These are phyloP conservation scores for Stichodactyla helianthus DNA, from an alignment of 64 coral and sea anemone species.

Conservation along the genomic window DNA sequence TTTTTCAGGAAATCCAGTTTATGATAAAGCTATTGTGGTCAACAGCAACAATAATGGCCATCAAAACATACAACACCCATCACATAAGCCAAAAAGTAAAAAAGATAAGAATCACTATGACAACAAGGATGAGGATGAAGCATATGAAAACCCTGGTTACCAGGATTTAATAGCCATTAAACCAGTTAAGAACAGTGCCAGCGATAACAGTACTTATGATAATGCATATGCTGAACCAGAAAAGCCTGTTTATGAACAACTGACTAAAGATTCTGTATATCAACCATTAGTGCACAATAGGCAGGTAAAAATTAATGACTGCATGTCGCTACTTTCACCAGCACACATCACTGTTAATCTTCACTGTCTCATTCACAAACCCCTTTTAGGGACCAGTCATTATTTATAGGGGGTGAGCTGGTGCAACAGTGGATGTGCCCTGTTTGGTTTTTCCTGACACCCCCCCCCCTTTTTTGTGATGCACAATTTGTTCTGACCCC, in stretches of 20 bases:
- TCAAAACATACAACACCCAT: not conserved
- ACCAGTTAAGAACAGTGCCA: not conserved
- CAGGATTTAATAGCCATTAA: not conserved
- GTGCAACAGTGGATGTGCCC: too few relatives aligned
- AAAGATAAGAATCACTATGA: not conserved
- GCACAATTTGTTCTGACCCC: too few relatives aligned
- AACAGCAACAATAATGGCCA: not conserved
- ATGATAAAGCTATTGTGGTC: not conserved
- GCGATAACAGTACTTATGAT: not conserved
- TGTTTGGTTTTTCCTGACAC: too few relatives aligned
- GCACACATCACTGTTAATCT: not conserved
- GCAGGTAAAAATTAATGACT: not conserved
- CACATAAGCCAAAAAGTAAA: not conserved
- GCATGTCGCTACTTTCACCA: not conserved
- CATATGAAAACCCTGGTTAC: constrained; percentile 3
- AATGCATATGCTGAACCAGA: constrained; percentile 3
- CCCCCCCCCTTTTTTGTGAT: too few relatives aligned
- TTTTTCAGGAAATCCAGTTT: constrained; percentile 5
- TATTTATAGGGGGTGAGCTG: too few relatives aligned
- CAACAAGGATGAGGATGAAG: not conserved
- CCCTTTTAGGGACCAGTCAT: too few relatives aligned
- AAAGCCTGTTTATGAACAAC: not conserved
- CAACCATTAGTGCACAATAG: not conserved
- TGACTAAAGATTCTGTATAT: not conserved
- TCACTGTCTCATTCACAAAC: not conserved